Evolutionary conservation across 1,140 invertebrate genomes (phyloP).

Genomic region (Drosophila funebris): DNA sequence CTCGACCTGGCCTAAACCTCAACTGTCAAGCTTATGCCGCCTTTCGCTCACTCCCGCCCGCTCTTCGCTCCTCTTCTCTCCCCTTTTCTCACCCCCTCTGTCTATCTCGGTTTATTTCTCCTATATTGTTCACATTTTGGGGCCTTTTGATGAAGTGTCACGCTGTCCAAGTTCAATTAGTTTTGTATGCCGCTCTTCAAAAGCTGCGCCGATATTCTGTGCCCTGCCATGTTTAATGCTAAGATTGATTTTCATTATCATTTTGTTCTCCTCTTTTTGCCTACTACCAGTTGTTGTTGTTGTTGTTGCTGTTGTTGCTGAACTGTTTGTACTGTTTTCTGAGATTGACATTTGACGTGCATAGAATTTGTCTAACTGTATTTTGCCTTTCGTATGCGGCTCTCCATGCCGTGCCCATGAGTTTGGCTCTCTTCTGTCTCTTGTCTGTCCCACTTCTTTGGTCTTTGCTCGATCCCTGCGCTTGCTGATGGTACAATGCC

Average conservation of each 20-base stretch:
- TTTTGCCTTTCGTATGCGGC: slow-evolving; percentile 53
- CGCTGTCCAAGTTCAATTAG: slow-evolving; percentile 81
- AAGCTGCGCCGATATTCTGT: slow-evolving; percentile 62
- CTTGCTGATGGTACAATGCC: neutral
- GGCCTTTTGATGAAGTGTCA: slow-evolving; percentile 65
- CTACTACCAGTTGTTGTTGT: slow-evolving; percentile 4
- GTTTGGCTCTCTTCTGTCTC: slow-evolving; percentile 5
- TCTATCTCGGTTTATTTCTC: slow-evolving; percentile 8
- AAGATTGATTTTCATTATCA: slow-evolving; percentile 69
- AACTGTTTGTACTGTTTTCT: slow-evolving; percentile 38
- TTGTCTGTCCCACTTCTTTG: slow-evolving; percentile 10
- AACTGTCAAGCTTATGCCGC: neutral
- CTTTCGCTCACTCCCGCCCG: neutral
- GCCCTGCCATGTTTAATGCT: slow-evolving; percentile 57
- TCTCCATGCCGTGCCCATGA: slow-evolving; percentile 20
- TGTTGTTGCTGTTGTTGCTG: slow-evolving; percentile 30
- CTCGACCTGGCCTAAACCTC: slow-evolving; percentile 13
- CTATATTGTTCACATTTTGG: slow-evolving; percentile 49
- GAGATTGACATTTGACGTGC: slow-evolving; percentile 79
- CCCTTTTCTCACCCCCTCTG: neutral
- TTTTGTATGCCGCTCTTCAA: slow-evolving; percentile 73
- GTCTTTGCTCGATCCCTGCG: neutral
- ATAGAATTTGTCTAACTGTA: slow-evolving; percentile 81
- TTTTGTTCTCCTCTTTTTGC: slow-evolving; percentile 9
- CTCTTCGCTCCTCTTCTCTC: neutral